These are phyloP conservation scores for Zaprionus obscuricornis DNA, from an alignment of 2,888 invertebrate species.

Conservation along the genomic window DNA sequence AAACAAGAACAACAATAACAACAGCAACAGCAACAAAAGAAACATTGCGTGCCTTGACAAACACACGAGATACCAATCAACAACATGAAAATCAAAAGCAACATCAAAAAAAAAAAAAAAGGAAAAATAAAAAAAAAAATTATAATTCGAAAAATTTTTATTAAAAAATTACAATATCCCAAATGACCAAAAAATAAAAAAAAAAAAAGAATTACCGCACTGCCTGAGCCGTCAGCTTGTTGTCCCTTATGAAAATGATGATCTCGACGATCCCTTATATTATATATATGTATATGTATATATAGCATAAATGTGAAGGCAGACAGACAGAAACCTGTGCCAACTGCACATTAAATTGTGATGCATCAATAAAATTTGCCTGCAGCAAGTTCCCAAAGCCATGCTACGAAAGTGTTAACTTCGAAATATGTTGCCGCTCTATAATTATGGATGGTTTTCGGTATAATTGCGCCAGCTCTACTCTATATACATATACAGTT, in stretches of 20 bases:
- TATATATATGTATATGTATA: conserved; percentile 30
- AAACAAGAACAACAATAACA: too few relatives aligned
- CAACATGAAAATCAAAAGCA: conserved; percentile 61
- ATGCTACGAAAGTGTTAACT: conserved; percentile 83
- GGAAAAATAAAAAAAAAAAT: conserved; percentile 15
- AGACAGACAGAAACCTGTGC: conserved; percentile 36
- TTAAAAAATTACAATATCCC: conserved; percentile 71
- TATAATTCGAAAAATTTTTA: conserved; percentile 58
- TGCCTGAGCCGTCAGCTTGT: conserved; percentile 9
- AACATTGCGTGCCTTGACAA: conserved; percentile 70
- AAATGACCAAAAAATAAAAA: conserved; percentile 24
- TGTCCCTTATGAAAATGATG: conserved; percentile 57
- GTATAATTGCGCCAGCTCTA: conserved; percentile 78
- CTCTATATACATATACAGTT: too few relatives aligned
- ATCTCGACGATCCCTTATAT: conserved; percentile 44
- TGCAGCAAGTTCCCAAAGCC: conserved; percentile 77
- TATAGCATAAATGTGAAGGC: conserved; percentile 13
- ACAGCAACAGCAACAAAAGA: conserved; percentile 5
- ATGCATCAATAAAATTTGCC: conserved; percentile 80
- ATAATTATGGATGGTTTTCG: conserved; percentile 81
- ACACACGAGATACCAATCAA: conserved; percentile 69
- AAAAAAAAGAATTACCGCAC: too few relatives aligned
- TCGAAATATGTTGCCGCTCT: conserved; percentile 82
- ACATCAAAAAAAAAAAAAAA: conserved; percentile 17
- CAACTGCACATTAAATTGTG: conserved; percentile 76